Evolutionary conservation across 2,797 vertebrate species (phyloP), one percentile per base, ranked within the genome.

Genomic region (Rhinogobio ventralis): DNA sequence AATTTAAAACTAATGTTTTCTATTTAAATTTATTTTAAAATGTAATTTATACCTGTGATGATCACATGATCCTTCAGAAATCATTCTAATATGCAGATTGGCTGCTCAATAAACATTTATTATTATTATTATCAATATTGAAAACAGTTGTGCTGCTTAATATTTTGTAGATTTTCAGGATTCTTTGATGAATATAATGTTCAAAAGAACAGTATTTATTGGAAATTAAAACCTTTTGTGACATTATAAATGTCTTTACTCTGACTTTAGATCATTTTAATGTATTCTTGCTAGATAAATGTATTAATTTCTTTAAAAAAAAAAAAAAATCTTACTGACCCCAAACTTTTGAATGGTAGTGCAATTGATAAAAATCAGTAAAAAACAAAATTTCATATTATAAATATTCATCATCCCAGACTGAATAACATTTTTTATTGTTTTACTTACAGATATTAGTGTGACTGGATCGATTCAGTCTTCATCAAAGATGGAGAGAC

Each of bases 361-460:
- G 7, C 10, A 11, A 19, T 9, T 49, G 17, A 49, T 49, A 49
- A 77, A 6, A 30, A 42, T 13, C 7, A 36, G 11, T 69, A 0
- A 49, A 23, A 39, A 28, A 36, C 46, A 25, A 36, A 55, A 15
- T 49, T 82, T 73, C 42, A 60, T 25, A 14, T 19, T 66, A 20
- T 30, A 17, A 53, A 28, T 49, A 51, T 51, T 68, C 3, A 23
- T 64, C 49, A 57, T 71, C 5, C 66, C 30, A 39, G 8, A 71
- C 23, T 25, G 10, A 51, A 33, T 53, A 25, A 5, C 5, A 19
- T 69, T 57, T 51, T 23, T 23, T 81, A 2, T 51, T 51, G n/a
- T 67, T 80, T 39, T 36, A 20, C 87, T 86, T 73, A 14, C 94
- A 96, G 95, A 91, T 95, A 96, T 93, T 96, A 94, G 93, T 84